Base-by-base conservation (phyloP, 2,888 invertebrate genomes). In the Corbicula japonica region DNA sequence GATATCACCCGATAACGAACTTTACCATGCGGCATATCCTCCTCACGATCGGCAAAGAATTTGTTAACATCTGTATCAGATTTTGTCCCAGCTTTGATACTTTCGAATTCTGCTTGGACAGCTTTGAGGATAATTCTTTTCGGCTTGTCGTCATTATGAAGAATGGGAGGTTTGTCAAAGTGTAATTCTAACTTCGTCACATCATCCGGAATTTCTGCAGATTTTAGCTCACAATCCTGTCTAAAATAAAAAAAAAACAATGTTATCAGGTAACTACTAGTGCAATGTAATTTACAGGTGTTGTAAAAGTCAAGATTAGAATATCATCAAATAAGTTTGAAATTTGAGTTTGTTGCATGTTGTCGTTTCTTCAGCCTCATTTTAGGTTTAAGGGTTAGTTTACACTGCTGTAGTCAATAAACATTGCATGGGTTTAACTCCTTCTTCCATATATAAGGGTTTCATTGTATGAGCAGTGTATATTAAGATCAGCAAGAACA, bases 101-200 rank as follows among this genome's bases (percentile, higher is more conserved):
- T 21, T 26, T 75, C 69, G 5, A 70, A 62, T 65, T 85, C 83
- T 26, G 68, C 75, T 48, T 86, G 79, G 18, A 87, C 65, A 21
- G 80, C 30, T 58, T 80, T 82, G 4, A 88, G 62, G 8, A 85
- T 38, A 28, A 65, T 58, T 68, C 87, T 61, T 76, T 97, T 97
- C 85, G 96, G 96, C 35, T 97, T 95, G 94, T 98, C 87, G 81
- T 90, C 89, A 73, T 91, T 98, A 90, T 98, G 98, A 81, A 97
- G 95, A 90, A 96, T 95, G 0, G 97, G 96, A 0, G 98, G 98
- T 89, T 97, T 96, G 21, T 95, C 95, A 93, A 98, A 95, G 91
- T 98, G 98, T 83, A 95, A 95, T 93, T 98, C 98, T 90, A 98
- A 97, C 82, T 96, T 95, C 0, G 96, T 94, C 62, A 98, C 92